Percentiles rank a stretch among this genome's conserved stretches.
phyloP scores from a whole-genome alignment of 2,797 vertebrate species.

The Lateolabrax maculatus region DNA sequence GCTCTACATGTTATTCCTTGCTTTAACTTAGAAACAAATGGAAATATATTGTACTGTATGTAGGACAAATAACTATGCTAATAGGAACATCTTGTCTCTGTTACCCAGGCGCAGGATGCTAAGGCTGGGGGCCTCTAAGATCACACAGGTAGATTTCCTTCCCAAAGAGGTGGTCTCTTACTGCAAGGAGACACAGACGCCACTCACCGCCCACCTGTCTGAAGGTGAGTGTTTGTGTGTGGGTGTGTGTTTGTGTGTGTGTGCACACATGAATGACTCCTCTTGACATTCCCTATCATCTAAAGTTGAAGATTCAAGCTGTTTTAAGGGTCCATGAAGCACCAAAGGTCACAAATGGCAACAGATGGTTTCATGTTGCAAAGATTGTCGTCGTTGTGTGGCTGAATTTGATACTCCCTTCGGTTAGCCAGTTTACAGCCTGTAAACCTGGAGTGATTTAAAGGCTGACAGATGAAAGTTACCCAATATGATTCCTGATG shows the following conservation, averaged over 20 bases:
- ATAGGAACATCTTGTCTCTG: constrained; percentile 39
- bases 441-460: constrained; percentile 73
- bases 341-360: constrained; percentile 32
- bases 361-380: constrained; percentile 37
- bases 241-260: background rate
- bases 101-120: constrained; percentile 89
- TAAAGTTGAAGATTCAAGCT: constrained; percentile 3
- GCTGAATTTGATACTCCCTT: constrained; percentile 64
- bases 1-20: background rate
- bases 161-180: constrained; percentile 96
- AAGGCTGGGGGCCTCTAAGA: constrained; percentile 94
- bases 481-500: constrained; percentile 85
- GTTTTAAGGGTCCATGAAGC: constrained; percentile 20
- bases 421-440: constrained; percentile 55
- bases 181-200: constrained; percentile 97
- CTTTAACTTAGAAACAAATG: constrained; percentile 9
- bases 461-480: constrained; percentile 79
- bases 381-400: constrained; percentile 58
- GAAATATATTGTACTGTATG: background rate
- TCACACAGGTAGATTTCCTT: constrained; percentile 96
- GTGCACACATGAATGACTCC: background rate
- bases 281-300: constrained; percentile 6
- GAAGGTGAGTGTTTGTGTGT: constrained; percentile 87
- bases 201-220: constrained; percentile 89
- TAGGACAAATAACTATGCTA: background rate